phyloP scores from a whole-genome alignment of 1,140 invertebrate genomes.

The Sarcophaga bullata region DNA sequence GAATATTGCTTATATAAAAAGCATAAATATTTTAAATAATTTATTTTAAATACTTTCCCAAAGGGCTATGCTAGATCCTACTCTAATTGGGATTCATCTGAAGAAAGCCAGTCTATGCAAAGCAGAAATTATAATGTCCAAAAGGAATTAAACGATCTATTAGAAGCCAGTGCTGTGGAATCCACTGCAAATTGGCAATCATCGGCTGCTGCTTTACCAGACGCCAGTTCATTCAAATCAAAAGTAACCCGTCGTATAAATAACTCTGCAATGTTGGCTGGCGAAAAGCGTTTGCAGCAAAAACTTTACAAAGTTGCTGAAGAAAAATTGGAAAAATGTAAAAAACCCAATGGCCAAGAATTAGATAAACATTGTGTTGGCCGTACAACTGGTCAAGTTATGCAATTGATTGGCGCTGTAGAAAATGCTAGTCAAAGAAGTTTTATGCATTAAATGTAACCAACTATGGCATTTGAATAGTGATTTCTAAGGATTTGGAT shows the following conservation, averaged over 20 bases:
- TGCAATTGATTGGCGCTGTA: constrained; percentile 18
- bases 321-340: constrained; percentile 33
- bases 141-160: not conserved
- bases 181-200: not conserved
- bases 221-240: not conserved
- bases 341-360: not conserved
- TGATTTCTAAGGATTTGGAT: not conserved
- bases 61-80: not conserved
- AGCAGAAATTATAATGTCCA: not conserved
- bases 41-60: not conserved
- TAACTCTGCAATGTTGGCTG: not conserved
- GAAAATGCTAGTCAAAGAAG: not conserved
- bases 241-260: constrained; percentile 20
- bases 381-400: constrained; percentile 1
- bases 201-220: not conserved
- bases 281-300: too few species aligned
- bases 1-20: too few species aligned
- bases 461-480: not conserved
- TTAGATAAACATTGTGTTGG: constrained; percentile 30
- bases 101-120: not conserved
- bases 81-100: not conserved
- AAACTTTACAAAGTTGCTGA: not conserved
- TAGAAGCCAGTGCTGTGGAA: not conserved
- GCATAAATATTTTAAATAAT: not conserved
- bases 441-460: not conserved